Evolutionary conservation across 35 echinoderm and acorn worm genomes (phyloP).

Genomic region (Ophiothrix spiculata): DNA sequence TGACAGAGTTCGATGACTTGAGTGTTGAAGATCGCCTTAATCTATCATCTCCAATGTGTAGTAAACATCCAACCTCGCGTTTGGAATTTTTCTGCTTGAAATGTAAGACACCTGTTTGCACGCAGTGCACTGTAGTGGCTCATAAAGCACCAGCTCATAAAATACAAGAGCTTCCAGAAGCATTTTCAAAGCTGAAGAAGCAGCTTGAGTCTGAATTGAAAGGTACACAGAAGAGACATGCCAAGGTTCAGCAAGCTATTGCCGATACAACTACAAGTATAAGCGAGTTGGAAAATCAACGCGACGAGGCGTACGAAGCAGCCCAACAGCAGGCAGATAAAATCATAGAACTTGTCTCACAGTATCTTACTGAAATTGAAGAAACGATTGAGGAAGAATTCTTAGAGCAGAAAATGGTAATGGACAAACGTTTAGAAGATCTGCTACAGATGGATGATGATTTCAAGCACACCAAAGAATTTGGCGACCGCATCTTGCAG

Average conservation of each 20-base stretch:
- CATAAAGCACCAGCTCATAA: slow-evolving; percentile 32
- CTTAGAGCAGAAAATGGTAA: neutral
- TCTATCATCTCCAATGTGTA: neutral
- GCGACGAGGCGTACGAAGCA: neutral
- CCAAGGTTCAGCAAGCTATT: neutral
- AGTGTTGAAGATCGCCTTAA: neutral
- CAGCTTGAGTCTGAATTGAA: neutral
- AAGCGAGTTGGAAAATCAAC: slow-evolving; percentile 1
- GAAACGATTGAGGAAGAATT: neutral
- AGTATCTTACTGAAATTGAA: neutral
- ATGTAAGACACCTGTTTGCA: slow-evolving; percentile 24
- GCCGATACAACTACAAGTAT: neutral
- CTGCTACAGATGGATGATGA: neutral
- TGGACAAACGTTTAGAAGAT: neutral
- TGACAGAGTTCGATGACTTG: slow-evolving; percentile 1
- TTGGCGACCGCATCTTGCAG: neutral
- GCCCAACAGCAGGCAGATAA: slow-evolving; percentile 3
- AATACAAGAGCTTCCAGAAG: slow-evolving; percentile 10
- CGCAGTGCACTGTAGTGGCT: slow-evolving; percentile 31
- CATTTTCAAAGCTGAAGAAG: neutral
- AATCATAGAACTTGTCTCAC: slow-evolving; percentile 6
- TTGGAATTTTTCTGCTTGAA: slow-evolving; percentile 30
- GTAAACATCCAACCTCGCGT: slow-evolving; percentile 8
- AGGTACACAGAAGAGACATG: neutral
- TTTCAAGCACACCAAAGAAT: neutral